Evolutionary conservation across 2,888 invertebrate genomes (phyloP).

Genomic region (Diploptera punctata): DNA sequence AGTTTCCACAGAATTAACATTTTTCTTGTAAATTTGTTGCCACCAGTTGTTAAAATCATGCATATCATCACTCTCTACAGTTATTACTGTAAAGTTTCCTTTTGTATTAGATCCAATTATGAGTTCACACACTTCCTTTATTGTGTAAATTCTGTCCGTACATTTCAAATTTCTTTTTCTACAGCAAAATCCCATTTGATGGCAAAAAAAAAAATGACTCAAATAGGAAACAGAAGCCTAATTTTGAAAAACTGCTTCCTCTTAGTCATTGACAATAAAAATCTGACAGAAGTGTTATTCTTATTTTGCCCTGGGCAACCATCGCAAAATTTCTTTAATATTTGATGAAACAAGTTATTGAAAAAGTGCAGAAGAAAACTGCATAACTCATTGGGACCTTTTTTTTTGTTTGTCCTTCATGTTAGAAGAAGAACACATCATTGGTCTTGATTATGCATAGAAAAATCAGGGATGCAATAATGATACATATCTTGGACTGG

Average conservation of each 20-base stretch:
- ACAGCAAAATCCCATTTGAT: neutral
- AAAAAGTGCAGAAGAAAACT: neutral
- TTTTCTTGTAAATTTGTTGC: too few relatives aligned
- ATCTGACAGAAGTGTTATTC: neutral
- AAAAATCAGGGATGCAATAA: neutral
- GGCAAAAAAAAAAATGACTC: too few relatives aligned
- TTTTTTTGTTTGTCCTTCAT: neutral
- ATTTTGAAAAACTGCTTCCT: neutral
- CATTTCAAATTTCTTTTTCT: neutral
- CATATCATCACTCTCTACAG: neutral
- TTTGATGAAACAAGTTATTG: too few relatives aligned
- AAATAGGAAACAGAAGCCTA: neutral
- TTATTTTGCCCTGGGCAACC: neutral
- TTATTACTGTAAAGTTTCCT: neutral
- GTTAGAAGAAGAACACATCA: neutral
- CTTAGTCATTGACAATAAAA: neutral
- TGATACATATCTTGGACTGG: too few relatives aligned
- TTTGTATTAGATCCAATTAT: neutral
- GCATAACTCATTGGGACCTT: neutral
- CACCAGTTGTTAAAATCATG: too few relatives aligned
- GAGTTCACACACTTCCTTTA: neutral
- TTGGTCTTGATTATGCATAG: neutral
- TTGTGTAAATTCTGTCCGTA: neutral
- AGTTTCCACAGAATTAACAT: neutral
- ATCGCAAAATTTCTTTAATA: too few relatives aligned